Conservation (phyloP, 2,797 vertebrate species). For the Amphiprion clarkii region DNA sequence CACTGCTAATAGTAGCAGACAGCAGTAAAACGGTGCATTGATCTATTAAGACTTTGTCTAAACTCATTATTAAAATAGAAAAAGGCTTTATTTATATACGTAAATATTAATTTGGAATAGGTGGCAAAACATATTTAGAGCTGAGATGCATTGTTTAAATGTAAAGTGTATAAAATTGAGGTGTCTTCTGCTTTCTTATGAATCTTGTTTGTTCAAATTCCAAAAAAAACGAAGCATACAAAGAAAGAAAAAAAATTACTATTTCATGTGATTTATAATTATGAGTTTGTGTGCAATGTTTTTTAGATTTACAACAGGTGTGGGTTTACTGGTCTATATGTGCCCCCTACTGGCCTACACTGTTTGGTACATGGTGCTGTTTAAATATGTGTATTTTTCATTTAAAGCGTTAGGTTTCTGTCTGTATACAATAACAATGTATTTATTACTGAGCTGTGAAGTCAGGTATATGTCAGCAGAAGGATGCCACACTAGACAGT, state of each 20-base stretch:
- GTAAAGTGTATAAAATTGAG: not conserved
- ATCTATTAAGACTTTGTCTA: constrained; percentile 2
- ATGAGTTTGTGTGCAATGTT: not conserved
- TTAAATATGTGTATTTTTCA: not conserved
- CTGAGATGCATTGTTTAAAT: not conserved
- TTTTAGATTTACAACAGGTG: not conserved
- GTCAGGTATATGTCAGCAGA: not conserved
- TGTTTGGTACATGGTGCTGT: constrained; percentile 35
- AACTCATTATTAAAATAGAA: constrained; percentile 16
- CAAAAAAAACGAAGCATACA: not conserved
- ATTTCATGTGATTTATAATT: not conserved
- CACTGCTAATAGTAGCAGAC: not conserved
- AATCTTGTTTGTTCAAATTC: not conserved
- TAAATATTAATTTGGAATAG: constrained; percentile 22
- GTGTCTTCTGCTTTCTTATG: not conserved
- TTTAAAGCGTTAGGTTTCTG: too few species aligned
- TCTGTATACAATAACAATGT: not conserved
- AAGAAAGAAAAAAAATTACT: not conserved
- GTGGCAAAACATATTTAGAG: not conserved
- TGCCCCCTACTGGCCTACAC: constrained; percentile 72
- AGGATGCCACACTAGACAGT: not conserved
- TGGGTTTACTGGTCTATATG: constrained; percentile 43
- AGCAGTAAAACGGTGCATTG: constrained; percentile 10
- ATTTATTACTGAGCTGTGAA: not conserved
- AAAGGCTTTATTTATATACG: not conserved